A percentile compares a stretch with the other conserved stretches of the same genome.
These are phyloP conservation scores for Rhyzopertha dominica DNA, from an alignment of 1,140 invertebrate species.

Conservation along the genomic window DNA sequence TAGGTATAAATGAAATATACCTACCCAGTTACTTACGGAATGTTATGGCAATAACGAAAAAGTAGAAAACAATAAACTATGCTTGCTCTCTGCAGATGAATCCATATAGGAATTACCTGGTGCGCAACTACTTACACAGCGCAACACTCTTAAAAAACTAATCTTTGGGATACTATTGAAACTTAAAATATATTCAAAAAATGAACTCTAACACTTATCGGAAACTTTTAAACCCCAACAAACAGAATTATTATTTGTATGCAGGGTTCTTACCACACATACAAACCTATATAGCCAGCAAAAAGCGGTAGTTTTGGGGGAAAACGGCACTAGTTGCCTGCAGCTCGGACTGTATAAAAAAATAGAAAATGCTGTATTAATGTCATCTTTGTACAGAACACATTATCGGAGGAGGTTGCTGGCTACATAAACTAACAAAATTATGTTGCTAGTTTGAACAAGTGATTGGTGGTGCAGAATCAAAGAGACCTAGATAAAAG, in stretches of 20 bases:
- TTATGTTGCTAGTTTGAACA: no score
- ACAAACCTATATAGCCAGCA: conserved; percentile 75
- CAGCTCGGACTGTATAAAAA: conserved; percentile 74
- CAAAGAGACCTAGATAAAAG: no score
- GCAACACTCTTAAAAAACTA: no score
- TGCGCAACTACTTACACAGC: conserved; percentile 62
- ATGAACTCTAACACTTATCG: conserved; percentile 4
- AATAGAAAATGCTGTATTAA: conserved; percentile 66
- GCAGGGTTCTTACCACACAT: conserved; percentile 84
- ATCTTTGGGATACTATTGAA: conserved; percentile 7
- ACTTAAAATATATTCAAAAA: conserved; percentile 4
- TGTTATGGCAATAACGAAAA: no score
- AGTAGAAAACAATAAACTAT: no score
- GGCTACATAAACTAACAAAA: conserved; percentile 40
- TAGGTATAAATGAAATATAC: conserved; percentile 55
- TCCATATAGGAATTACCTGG: conserved; percentile 54
- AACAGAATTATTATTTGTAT: conserved; percentile 61
- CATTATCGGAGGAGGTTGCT: conserved; percentile 38
- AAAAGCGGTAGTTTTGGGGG: conserved; percentile 45
- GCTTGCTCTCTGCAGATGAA: not conserved
- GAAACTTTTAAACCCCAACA: conserved; percentile 35
- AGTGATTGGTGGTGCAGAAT: no score
- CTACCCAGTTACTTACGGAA: conserved; percentile 60
- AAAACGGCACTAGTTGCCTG: conserved; percentile 66
- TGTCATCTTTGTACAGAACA: conserved; percentile 36